phyloP scores from a whole-genome alignment of 1,140 invertebrate genomes.

The Potamilus streckersoni region DNA sequence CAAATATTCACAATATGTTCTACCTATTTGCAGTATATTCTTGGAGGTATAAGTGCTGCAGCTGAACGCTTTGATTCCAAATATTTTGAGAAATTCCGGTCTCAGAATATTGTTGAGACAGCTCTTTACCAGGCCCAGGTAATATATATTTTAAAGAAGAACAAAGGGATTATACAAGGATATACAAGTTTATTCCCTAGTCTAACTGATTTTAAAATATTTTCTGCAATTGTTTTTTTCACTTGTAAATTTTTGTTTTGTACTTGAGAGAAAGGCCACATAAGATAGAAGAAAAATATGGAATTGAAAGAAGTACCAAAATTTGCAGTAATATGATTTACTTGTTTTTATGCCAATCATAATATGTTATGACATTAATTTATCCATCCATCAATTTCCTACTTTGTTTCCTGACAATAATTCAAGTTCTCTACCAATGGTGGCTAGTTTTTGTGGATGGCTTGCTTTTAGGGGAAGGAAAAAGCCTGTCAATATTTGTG shows the following conservation, averaged over 20 bases:
- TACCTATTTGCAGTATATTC: conserved; percentile 63
- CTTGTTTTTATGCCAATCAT: no score
- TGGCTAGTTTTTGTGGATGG: no score
- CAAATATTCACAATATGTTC: conserved; percentile 7
- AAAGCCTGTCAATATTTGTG: no score
- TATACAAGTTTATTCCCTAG: neutral
- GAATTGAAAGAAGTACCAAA: no score
- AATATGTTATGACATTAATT: no score
- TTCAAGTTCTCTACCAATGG: no score
- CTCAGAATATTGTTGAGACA: conserved; percentile 72
- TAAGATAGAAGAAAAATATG: no score
- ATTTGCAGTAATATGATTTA: no score
- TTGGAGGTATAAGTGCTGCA: conserved; percentile 67
- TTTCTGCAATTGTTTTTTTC: neutral
- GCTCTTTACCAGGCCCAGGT: conserved; percentile 75
- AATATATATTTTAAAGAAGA: neutral
- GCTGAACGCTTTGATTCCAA: conserved; percentile 71
- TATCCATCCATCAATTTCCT: no score
- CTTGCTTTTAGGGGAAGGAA: no score
- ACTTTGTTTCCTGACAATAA: no score
- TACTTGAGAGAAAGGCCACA: no score
- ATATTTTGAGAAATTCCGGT: conserved; percentile 75
- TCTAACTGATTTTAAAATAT: neutral
- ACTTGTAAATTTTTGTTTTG: neutral
- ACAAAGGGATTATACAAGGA: neutral